Evolutionary conservation across 2,797 vertebrate species (phyloP), one percentile per base, ranked within the genome.

Genomic region (Pempheris klunzingeri): DNA sequence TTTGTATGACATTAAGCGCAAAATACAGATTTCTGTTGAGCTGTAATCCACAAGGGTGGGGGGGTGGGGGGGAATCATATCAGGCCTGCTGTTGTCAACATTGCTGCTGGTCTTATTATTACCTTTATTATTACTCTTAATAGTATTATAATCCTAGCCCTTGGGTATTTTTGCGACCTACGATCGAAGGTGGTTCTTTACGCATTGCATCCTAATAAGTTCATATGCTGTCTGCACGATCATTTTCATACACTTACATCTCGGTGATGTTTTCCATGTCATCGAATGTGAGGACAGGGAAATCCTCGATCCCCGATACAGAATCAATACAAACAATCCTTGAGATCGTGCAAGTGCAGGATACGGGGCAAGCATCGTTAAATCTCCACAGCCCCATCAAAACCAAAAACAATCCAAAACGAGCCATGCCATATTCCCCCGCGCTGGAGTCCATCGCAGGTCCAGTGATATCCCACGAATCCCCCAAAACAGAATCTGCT

Each of bases 211-310:
- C 82, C 89, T 78, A 80, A 81, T 82, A 88, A 91, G 84, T 88
- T 88, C 71, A 72, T 36, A 38, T 70, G 78, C 80, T 70, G 68
- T 66, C 70, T 65, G 85, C 79, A 24, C 73, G 77, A 64, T 73
- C 49, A 17, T 74, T 69, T 76, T 34, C 78, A 63, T 24, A 59
- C 92, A 97, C 98, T 97, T 95, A 98, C 98, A 99, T 99, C 82
- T 98, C 97, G 63, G 97, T 98, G 95, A 99, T 96, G 91, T 98
- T 98, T 93, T 98, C 96, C 83, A 96, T 96, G 90, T 97, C 97
- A 80, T 95, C 94, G 77, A 94, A 88, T 85, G 94, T 91, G 91
- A 98, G 93, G 69, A 95, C 90, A 10, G 97, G 97, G 92, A 99
- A 98, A 88, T 97, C 97, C 93, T 94, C 86, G 87, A 99, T 95